Percentiles rank a stretch among this genome's conserved stretches.
phyloP scores from a whole-genome alignment of 2,888 invertebrate species.

The Tenthredo mesomela region DNA sequence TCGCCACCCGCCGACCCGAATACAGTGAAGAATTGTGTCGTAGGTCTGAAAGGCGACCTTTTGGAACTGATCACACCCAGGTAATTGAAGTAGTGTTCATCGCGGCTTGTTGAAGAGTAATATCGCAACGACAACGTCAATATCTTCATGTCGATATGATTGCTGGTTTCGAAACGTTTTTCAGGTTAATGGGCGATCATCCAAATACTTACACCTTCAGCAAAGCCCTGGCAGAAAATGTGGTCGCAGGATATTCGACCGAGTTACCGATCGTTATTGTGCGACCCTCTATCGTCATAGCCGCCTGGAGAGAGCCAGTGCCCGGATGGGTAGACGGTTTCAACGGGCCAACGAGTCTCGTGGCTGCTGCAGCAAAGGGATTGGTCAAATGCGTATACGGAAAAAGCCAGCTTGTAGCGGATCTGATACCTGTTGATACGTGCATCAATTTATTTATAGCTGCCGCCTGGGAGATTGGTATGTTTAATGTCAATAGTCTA shows the following conservation, averaged over 20 bases:
- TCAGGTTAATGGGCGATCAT: not conserved
- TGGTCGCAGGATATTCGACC: not conserved
- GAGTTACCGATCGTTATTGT: not conserved
- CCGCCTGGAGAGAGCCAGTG: not conserved
- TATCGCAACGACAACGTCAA: not conserved
- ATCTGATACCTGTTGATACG: conserved; percentile 93
- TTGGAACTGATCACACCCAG: conserved; percentile 81
- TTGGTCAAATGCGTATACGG: not conserved
- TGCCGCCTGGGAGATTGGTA: conserved; percentile 86
- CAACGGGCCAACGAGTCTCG: not conserved
- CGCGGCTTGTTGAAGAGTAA: not conserved
- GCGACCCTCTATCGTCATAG: conserved; percentile 24
- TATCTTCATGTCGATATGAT: not conserved
- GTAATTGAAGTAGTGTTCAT: conserved; percentile 64
- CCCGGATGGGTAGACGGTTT: conserved; percentile 1
- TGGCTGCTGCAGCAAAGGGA: not conserved
- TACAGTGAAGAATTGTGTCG: not conserved
- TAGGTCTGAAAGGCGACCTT: conserved; percentile 82
- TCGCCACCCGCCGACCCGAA: conserved; percentile 84
- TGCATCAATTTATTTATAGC: conserved; percentile 91
- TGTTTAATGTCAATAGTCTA: not conserved
- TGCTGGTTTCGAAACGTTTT: not conserved
- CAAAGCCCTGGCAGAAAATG: conserved; percentile 10
- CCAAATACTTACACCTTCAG: conserved; percentile 31
- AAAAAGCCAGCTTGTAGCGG: conserved; percentile 80